These are phyloP conservation scores for Tenthredo mesomela DNA, from an alignment of 2,888 invertebrate species.

Conservation along the genomic window DNA sequence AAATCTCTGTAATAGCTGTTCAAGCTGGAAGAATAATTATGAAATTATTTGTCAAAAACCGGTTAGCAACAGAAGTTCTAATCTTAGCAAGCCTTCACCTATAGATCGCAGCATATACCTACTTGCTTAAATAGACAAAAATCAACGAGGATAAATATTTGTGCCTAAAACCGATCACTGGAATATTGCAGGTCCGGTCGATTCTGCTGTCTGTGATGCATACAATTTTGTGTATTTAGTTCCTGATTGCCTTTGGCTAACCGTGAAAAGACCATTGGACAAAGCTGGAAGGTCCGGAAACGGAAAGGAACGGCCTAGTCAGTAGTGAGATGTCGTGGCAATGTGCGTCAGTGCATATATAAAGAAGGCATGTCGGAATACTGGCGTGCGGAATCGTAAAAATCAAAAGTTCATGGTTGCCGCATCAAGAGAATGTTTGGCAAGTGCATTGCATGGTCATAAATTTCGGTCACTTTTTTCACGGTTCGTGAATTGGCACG, in stretches of 20 bases:
- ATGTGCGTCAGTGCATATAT: not conserved
- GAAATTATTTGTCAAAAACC: not conserved
- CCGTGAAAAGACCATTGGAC: conserved; percentile 7
- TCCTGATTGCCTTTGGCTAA: not conserved
- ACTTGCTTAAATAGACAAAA: not conserved
- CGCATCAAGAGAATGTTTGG: not conserved
- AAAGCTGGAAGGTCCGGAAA: not conserved
- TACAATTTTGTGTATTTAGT: not conserved
- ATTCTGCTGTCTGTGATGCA: not conserved
- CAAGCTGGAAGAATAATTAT: not conserved
- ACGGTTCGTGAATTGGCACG: not conserved
- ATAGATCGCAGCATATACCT: not conserved
- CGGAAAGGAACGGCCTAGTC: conserved; percentile 7
- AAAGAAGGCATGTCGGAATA: not conserved
- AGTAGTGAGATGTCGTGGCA: not conserved
- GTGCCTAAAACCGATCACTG: not conserved
- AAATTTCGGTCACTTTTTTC: not conserved
- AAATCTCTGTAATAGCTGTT: conserved; percentile 10
- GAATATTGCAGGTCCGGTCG: not conserved
- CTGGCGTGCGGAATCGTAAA: not conserved
- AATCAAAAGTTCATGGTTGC: conserved; percentile 11
- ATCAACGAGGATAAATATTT: not conserved
- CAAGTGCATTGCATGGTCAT: conserved; percentile 4
- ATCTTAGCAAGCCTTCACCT: not conserved
- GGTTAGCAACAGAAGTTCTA: not conserved